Percentiles rank a stretch among this genome's conserved stretches.
phyloP scores from a whole-genome alignment of 2,888 invertebrate genomes.

The Hesperia comma region DNA sequence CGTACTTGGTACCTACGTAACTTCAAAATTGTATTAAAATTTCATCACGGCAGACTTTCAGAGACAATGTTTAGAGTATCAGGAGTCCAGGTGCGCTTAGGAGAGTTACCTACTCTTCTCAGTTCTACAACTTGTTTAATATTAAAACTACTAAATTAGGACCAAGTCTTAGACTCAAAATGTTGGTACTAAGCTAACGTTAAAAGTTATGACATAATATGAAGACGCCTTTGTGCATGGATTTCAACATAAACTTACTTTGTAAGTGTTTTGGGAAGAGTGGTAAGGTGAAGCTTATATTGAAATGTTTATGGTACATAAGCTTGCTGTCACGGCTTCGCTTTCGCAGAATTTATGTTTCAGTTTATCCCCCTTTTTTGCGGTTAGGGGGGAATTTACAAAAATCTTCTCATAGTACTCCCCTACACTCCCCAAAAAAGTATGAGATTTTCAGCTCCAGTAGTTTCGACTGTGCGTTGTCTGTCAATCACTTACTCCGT shows the following conservation, averaged over 20 bases:
- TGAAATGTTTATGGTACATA: too few relatives aligned
- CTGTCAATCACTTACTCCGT: too few relatives aligned
- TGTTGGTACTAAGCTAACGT: background rate
- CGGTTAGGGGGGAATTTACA: too few relatives aligned
- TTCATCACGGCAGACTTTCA: background rate
- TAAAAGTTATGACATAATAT: conserved; percentile 25
- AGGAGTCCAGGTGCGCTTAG: conserved; percentile 12
- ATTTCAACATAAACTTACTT: background rate
- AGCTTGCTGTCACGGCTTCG: too few relatives aligned
- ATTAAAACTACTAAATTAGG: conserved; percentile 64
- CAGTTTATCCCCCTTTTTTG: too few relatives aligned
- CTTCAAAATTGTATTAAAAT: conserved; percentile 28
- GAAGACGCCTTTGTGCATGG: background rate
- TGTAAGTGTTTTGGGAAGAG: too few relatives aligned
- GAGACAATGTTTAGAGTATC: conserved; percentile 4
- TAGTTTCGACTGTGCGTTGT: too few relatives aligned
- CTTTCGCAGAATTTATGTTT: too few relatives aligned
- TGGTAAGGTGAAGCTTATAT: too few relatives aligned
- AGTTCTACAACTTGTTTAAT: conserved; percentile 42
- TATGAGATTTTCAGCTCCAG: too few relatives aligned
- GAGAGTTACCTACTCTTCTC: conserved; percentile 9
- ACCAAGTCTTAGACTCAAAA: conserved; percentile 21
- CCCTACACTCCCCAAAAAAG: too few relatives aligned
- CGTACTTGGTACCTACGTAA: background rate
- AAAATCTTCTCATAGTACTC: too few relatives aligned